Base-by-base conservation (phyloP, 2,888 invertebrate genomes). In the Papilio protenor region DNA sequence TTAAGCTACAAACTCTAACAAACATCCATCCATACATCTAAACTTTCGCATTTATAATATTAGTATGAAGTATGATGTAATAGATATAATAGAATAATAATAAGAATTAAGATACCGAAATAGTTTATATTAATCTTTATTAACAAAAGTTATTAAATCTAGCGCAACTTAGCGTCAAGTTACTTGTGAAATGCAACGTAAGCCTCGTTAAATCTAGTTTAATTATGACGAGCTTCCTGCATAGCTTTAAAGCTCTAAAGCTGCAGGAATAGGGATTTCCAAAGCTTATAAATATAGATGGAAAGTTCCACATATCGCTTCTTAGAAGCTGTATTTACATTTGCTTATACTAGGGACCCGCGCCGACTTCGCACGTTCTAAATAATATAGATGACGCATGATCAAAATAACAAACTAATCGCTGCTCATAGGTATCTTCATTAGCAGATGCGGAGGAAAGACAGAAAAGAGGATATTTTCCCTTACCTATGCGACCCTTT, bases 201-300 rank as follows among this genome's bases (percentile, higher is more conserved):
- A 66, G 66, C 66, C 11, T n/a, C 27, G 40, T 66, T 45, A 66
- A 66, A 66, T 66, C 21, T 12, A 1, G 45, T 66, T 45, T 66
- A 66, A 66, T 66, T 66, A 45, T 45, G 66, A 66, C 40, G 40
- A 66, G 66, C 45, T 66, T 66, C 66, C 18, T 40, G 66, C 66
- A 45, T 12, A 45, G n/a, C 66, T 66, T n/a, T 66, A 11, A 66
- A 66, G 66, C 66, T 66, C 64, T 18, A 18, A n/a, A 64, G 40
- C 64, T 64, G 33, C 23, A 64, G 40, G 45, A 12, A 66, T 66
- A 66, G 11, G 45, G n/a, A 66, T 66, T n/a, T 66, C n/a, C 10
- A 66, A 66, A 66, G 66, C 66, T 66, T 45, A 40, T 23, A 61
- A 61, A 64, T 33, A 18, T 66, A 45, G 45, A 4, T 45, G 45